Evolutionary conservation across 2,797 vertebrate species (phyloP).

Genomic region (Poliocrania exsul): DNA sequence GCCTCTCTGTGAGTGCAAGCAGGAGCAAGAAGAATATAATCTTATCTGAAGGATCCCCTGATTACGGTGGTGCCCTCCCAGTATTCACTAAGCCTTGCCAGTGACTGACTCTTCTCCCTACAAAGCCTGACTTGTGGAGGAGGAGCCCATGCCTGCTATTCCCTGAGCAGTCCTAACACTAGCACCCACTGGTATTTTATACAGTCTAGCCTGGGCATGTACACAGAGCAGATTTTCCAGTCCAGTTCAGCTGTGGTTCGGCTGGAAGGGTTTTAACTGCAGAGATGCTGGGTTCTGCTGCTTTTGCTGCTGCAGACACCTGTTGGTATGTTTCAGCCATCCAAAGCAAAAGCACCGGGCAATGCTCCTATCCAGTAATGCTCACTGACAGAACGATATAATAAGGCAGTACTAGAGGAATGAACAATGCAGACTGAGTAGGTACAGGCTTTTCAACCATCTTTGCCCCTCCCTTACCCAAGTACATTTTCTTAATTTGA

Average conservation of each 20-base stretch:
- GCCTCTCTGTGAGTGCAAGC: neutral
- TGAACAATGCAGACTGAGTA: neutral
- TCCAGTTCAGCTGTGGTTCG: neutral
- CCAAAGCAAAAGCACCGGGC: neutral
- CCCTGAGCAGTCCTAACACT: neutral
- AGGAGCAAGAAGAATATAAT: neutral
- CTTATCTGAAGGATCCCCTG: neutral
- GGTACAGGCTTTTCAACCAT: neutral
- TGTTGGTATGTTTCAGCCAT: neutral
- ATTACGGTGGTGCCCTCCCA: neutral
- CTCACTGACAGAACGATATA: neutral
- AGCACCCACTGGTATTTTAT: neutral
- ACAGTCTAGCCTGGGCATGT: neutral
- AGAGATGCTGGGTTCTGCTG: neutral
- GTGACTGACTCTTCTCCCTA: neutral
- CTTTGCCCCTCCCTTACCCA: fast-evolving
- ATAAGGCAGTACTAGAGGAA: neutral
- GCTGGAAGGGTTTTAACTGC: neutral
- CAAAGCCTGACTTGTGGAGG: neutral
- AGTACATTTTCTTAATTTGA: neutral
- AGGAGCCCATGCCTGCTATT: neutral
- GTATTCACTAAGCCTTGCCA: neutral
- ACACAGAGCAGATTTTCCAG: neutral
- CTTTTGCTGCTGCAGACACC: neutral
- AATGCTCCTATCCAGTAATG: neutral